phyloP scores from a whole-genome alignment of 2,113 vertebrate species.

The Equus przewalskii region DNA sequence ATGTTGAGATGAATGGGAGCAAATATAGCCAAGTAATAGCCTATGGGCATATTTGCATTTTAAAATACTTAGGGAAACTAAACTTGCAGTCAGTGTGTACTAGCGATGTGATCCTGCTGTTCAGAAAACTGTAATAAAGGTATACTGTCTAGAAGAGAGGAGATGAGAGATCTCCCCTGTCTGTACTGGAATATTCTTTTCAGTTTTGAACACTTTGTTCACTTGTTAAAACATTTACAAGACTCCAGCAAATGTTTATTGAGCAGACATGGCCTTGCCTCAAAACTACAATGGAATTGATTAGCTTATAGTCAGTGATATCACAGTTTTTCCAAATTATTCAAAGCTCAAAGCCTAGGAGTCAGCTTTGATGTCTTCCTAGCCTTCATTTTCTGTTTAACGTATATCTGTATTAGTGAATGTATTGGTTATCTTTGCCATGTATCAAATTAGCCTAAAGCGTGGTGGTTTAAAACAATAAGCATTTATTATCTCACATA shows the following conservation, averaged over 20 bases:
- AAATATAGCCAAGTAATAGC: background rate
- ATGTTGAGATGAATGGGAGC: background rate
- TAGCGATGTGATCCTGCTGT: background rate
- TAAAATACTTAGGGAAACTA: background rate
- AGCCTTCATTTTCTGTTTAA: background rate
- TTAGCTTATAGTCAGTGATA: background rate
- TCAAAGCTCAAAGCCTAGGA: background rate
- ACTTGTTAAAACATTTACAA: background rate
- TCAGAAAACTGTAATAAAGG: background rate
- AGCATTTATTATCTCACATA: background rate
- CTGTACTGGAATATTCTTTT: background rate
- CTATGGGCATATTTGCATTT: background rate
- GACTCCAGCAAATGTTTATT: background rate
- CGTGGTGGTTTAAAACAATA: background rate
- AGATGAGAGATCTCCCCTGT: background rate
- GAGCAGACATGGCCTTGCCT: background rate
- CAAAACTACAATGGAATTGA: background rate
- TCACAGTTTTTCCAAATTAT: background rate
- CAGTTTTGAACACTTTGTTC: background rate
- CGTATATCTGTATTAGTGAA: background rate
- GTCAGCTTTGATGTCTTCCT: background rate
- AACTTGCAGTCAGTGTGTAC: background rate
- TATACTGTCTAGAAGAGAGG: background rate
- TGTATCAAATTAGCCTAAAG: background rate
- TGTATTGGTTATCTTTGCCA: background rate